Evolutionary conservation across 2,888 invertebrate genomes (phyloP).

Genomic region (Bruchidius siliquastri): DNA sequence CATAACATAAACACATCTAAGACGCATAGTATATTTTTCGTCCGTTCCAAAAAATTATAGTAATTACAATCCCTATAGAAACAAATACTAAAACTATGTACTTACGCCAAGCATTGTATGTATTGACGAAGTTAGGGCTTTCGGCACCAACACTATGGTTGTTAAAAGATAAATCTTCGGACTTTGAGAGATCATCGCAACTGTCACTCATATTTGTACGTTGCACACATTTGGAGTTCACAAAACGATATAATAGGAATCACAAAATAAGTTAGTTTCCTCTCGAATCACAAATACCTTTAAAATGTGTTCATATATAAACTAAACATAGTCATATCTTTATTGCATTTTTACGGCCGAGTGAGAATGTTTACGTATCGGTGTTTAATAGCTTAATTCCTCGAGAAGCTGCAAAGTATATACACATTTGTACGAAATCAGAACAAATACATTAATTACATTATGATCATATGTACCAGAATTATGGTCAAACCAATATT

Average conservation of each 20-base stretch:
- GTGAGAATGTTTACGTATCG: not conserved
- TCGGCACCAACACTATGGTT: constrained; percentile 23
- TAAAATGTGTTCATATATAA: not conserved
- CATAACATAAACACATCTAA: too few species aligned
- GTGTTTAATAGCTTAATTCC: not conserved
- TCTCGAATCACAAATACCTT: not conserved
- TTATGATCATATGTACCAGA: not conserved
- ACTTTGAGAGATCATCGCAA: constrained; percentile 31
- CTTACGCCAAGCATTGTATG: constrained; percentile 39
- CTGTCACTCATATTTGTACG: constrained; percentile 30
- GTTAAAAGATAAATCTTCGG: constrained; percentile 25
- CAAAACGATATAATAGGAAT: not conserved
- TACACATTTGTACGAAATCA: not conserved
- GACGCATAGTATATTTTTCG: too few species aligned
- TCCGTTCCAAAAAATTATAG: too few species aligned
- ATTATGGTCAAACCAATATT: not conserved
- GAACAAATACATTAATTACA: not conserved
- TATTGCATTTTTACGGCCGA: not conserved
- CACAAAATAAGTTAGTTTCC: not conserved
- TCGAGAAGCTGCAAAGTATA: not conserved
- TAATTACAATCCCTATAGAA: too few species aligned
- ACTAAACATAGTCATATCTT: not conserved
- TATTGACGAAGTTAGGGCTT: constrained; percentile 32
- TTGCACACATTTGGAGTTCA: not conserved
- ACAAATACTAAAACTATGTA: constrained; percentile 12